These are phyloP conservation scores for Mastomys coucha DNA, from an alignment of 2,113 vertebrate genomes.

Conservation along the genomic window DNA sequence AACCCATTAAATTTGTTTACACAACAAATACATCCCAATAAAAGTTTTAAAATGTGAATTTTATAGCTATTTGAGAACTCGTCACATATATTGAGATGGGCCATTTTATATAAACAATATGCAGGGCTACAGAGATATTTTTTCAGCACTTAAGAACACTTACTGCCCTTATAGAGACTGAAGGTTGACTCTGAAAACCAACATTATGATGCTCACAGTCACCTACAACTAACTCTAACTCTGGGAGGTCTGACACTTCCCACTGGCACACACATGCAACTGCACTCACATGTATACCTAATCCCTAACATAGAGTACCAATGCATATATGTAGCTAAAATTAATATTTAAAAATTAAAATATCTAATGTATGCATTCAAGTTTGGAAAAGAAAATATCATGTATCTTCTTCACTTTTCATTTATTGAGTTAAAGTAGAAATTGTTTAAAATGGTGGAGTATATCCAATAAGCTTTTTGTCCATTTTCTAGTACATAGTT, in stretches of 20 bases:
- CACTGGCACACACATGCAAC: too few relatives aligned
- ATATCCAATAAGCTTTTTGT: not conserved
- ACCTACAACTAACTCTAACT: not conserved
- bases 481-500: slow-evolving; percentile 31
- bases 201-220: not conserved
- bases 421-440: slow-evolving; percentile 56
- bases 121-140: too few relatives aligned
- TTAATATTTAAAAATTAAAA: not conserved
- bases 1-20: not conserved
- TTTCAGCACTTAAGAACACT: not conserved
- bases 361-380: slow-evolving; percentile 10
- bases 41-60: slow-evolving; percentile 22
- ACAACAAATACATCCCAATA: not conserved
- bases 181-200: not conserved
- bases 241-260: too few relatives aligned
- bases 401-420: slow-evolving; percentile 10
- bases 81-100: not conserved
- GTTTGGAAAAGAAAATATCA: slow-evolving; percentile 46
- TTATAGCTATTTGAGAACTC: not conserved
- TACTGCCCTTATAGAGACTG: not conserved
- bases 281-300: not conserved
- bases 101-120: not conserved
- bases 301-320: not conserved
- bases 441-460: slow-evolving; percentile 48
- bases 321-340: not conserved